These are phyloP conservation scores for Gallinago paraguaiae DNA, from an alignment of 2,113 vertebrate species.

Conservation along the genomic window DNA sequence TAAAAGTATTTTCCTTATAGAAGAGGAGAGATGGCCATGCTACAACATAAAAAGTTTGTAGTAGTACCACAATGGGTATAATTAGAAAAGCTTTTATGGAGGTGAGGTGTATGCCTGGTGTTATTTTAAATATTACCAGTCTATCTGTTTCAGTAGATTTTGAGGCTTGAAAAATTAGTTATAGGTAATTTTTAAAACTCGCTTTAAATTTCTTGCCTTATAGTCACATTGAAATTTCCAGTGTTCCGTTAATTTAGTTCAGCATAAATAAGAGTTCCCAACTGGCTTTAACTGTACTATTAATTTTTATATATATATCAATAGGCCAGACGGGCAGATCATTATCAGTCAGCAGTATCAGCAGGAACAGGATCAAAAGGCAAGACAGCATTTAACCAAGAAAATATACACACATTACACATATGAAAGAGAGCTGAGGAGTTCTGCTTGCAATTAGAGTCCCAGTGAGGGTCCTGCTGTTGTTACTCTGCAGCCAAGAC, in stretches of 20 bases:
- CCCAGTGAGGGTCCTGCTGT: constrained; percentile 28
- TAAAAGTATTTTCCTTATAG: not conserved
- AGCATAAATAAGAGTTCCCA: not conserved
- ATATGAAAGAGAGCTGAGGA: not conserved
- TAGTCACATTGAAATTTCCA: not conserved
- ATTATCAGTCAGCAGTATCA: constrained; percentile 23
- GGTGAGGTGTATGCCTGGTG: not conserved
- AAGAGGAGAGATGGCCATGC: not conserved
- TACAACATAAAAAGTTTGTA: not conserved
- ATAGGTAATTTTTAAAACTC: not conserved
- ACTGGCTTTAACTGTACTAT: not conserved
- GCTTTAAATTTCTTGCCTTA: constrained; percentile 18
- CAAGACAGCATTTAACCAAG: constrained; percentile 15
- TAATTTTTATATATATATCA: constrained; percentile 8
- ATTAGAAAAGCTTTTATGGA: not conserved
- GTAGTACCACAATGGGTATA: not conserved
- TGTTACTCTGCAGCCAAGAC: constrained; percentile 22
- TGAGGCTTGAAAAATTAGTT: constrained; percentile 5
- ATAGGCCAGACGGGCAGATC: not conserved
- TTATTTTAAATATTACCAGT: constrained; percentile 12
- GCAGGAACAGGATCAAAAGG: constrained; percentile 50
- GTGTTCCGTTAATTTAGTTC: constrained; percentile 7
- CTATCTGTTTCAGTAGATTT: not conserved
- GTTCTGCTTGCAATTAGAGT: constrained; percentile 35
- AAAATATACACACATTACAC: not conserved